Evolutionary conservation across 2,888 invertebrate genomes (phyloP), one percentile per base, ranked within the genome.

Genomic region (Apodemia zela): DNA sequence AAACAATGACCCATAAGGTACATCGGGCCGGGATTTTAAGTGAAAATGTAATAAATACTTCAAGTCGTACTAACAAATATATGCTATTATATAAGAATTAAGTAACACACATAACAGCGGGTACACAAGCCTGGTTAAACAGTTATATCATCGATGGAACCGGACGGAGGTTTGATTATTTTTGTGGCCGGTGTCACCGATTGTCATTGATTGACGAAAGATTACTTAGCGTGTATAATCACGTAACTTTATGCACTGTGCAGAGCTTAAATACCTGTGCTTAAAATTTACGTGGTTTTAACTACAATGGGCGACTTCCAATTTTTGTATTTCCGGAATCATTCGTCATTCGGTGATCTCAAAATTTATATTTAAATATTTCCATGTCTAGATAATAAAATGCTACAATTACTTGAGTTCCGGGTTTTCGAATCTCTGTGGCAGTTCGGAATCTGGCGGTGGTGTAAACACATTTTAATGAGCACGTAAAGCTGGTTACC

Each of bases 61-160:
- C 42, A 42, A 15, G 42, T 42, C 42, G 15, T 49, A 49, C 54
- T 13, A 15, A 54, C 35, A 51, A 25, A 49, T 61, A 61, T 51
- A 62, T 35, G 59, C 15, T 42, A 57, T 65, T 65, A 38, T 58
- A 62, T 65, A 62, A 65, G 35, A 33, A 29, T 60, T 49, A 60
- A 59, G 17, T 59, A 65, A 65, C 62, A 42, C 42, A 42, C 42
- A 62, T 65, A 60, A 61, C 60, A 49, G 54, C 15, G 42, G 6
- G 15, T 15, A 42, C 42, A 11, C 15, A 11, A 49, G 21, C 54
- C 10, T 54, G 54, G 54, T 15, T 10, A 42, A 42, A 42, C 42
- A 18, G 54, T 54, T 54, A 54, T 54, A 25, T 54, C 54, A 54
- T 54, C 54, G 54, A 15, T 42, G 42, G 54, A 54, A 54, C 54